These are phyloP conservation scores for Magallana nippona DNA, from an alignment of 2,888 invertebrate species.

Conservation along the genomic window DNA sequence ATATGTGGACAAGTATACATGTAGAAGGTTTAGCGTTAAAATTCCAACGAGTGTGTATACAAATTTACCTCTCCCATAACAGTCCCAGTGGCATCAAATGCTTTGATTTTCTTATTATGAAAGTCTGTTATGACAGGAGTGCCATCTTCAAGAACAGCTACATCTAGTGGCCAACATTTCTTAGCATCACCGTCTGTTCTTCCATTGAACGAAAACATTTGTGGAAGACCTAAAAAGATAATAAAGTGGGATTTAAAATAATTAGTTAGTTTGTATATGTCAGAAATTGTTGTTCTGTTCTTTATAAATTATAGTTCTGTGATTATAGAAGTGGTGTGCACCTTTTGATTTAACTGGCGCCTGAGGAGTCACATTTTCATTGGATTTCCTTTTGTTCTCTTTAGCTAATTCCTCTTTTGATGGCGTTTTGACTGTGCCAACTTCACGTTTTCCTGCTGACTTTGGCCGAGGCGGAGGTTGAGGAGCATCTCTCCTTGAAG, in stretches of 20 bases:
- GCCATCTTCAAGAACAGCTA: constrained; percentile 64
- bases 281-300: too few species aligned
- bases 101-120: constrained; percentile 67
- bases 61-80: constrained; percentile 60
- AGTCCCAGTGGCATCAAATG: constrained; percentile 62
- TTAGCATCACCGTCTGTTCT: constrained; percentile 63
- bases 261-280: too few species aligned
- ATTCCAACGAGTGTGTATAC: background rate
- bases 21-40: background rate
- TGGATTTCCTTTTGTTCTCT: constrained; percentile 35
- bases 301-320: too few species aligned
- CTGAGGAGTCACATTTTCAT: background rate
- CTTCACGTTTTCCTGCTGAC: constrained; percentile 49
- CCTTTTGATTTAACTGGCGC: constrained; percentile 12
- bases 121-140: constrained; percentile 67
- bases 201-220: constrained; percentile 64
- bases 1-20: background rate
- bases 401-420: constrained; percentile 57
- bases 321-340: background rate
- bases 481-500: background rate
- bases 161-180: constrained; percentile 67
- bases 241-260: background rate
- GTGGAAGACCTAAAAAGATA: constrained; percentile 36
- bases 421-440: constrained; percentile 43
- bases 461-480: constrained; percentile 50